Base-by-base conservation (phyloP, 2,888 invertebrate species). In the Pachymerium ferrugineum region DNA sequence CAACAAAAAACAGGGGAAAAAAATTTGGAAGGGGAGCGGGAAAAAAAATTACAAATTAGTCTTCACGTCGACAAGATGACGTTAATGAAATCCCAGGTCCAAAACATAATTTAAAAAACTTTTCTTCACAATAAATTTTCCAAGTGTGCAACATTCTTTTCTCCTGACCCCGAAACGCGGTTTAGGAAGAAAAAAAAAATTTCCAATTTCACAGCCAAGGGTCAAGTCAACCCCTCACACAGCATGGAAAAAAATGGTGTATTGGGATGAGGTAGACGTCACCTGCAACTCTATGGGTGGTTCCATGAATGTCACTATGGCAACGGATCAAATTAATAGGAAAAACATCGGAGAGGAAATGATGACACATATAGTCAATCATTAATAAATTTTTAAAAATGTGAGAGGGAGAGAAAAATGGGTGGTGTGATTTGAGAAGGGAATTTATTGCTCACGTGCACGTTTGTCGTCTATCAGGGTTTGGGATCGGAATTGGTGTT, bases 21-120 rank as follows among this genome's bases (percentile, higher is more conserved):
- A n/a, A n/a, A n/a, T n/a, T n/a, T n/a, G n/a, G n/a, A n/a, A n/a
- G n/a, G n/a, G n/a, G n/a, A n/a, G n/a, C n/a, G n/a, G 3, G 16
- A 47, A 47, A 47, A 47, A 47, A 47, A 47, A 47, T 47, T 47
- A 47, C 47, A 47, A 47, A 47, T 47, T 47, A 47, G 47, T 47
- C 47, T 47, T 22, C 47, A 47, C 22, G 47, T 47, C 19, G n/a
- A 19, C 47, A 47, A n/a, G 16, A 16, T 47, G 47, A 47, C 47
- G 47, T 47, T 47, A 47, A 47, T 16, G 47, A 22, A 47, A 16
- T 22, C 47, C 47, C 16, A 22, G 47, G 47, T 47, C 47, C 19
- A 47, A 47, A 47, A 47, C 47, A 47, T 22, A 47, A 47, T 47
- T 47, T 47, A 47, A 16, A 47, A 47, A 47, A 19, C 19, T 47